A percentile compares a stretch with the other conserved stretches of the same genome.
Conservation (phyloP, 1,140 invertebrate genomes). For the Brachionus rotundiformis region DNA sequence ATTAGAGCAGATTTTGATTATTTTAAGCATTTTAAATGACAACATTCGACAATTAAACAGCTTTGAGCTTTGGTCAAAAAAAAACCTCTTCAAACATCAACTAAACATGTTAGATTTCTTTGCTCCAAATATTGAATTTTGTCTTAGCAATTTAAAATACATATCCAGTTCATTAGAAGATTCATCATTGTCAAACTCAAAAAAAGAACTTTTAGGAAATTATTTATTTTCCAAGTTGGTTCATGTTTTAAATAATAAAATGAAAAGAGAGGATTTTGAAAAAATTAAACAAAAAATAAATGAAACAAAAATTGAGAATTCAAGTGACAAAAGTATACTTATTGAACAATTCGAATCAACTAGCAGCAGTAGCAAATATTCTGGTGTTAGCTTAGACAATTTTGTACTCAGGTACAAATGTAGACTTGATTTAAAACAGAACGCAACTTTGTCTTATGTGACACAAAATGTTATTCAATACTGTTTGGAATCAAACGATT, state of each 20-base stretch:
- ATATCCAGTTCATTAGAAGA: not conserved
- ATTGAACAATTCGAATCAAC: conserved; percentile 12
- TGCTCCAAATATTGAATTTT: conserved; percentile 6
- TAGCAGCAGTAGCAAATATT: not conserved
- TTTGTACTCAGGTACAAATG: not conserved
- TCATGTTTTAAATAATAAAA: not conserved
- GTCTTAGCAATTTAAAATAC: not conserved
- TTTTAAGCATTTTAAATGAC: not conserved
- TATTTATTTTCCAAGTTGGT: not conserved
- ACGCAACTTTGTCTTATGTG: not conserved
- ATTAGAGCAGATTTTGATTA: not conserved
- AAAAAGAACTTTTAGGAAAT: not conserved
- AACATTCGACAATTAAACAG: not conserved
- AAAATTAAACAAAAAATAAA: conserved; percentile 3
- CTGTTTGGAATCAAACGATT: not conserved
- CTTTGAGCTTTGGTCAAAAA: not conserved
- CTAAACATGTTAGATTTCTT: not conserved
- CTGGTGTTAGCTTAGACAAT: not conserved
- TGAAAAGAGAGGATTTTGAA: not conserved
- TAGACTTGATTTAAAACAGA: not conserved
- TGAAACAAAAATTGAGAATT: conserved; percentile 7
- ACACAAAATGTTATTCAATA: not conserved
- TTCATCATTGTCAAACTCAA: not conserved
- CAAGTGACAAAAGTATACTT: not conserved
- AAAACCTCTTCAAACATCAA: conserved; percentile 12